Base-by-base conservation (phyloP, 2,888 invertebrate species). In the Brachypterus glaber region DNA sequence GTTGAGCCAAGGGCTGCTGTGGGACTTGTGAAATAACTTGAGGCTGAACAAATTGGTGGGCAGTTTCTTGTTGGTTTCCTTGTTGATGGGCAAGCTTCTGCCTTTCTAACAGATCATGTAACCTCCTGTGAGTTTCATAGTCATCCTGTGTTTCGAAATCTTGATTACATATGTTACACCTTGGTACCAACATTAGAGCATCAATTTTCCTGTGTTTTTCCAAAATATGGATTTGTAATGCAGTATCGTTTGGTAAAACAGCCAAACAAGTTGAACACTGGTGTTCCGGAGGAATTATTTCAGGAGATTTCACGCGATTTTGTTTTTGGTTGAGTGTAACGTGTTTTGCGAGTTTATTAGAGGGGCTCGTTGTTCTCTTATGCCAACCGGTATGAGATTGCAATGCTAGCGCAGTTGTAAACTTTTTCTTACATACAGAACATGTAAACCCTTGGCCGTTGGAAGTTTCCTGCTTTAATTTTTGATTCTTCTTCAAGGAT, bases 381-480 rank as follows among this genome's bases (percentile, higher is more conserved):
- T 63, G 79, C 77, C 58, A 79, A 53, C 69, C 77, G 60, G 58
- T 73, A 60, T 73, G 81, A 58, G 66, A 77, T 37, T 74, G 74
- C 30, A 80, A 55, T 11, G 79, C 79, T 3, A 70, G 59, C 1
- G 74, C 71, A 1, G 76, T 74, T 40, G 65, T 68, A 39, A 79
- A 72, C 0, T 67, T 67, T 51, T 79, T 81, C 2, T 73, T 73
- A 48, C 81, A 82, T 30, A 79, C 66, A 48, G 73, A 73, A 48
- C 81, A 81, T 51, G 71, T 68, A 11, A 27, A 27, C n/a, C n/a
- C n/a, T n/a, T n/a, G n/a, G n/a, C n/a, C n/a, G 18, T 44, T 51
- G 3, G 39, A 41, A 11, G 45, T 41, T 2, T 40, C 33, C 34
- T 46, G 49, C 3, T 34, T 24, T 35, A 46, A 45, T 3, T 9